phyloP scores from a whole-genome alignment of 2,113 vertebrate genomes.

The Ctenodactylus gundi region DNA sequence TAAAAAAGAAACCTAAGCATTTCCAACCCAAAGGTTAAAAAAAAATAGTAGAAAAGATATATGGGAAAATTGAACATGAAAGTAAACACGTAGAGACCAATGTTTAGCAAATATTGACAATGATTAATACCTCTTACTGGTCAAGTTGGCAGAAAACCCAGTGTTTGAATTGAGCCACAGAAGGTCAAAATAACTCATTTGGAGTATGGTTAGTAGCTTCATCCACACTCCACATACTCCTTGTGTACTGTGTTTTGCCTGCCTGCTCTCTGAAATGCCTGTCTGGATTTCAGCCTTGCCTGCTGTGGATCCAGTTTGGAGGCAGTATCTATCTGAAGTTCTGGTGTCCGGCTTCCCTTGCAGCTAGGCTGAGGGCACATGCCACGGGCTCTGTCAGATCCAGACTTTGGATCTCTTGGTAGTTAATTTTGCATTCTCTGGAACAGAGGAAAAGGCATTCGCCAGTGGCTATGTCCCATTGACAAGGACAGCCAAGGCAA shows the following conservation, averaged over 20 bases:
- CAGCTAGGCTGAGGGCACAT: not conserved
- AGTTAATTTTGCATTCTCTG: not conserved
- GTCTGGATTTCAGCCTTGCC: not conserved
- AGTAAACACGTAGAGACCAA: constrained; percentile 36
- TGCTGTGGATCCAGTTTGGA: not conserved
- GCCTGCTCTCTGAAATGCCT: not conserved
- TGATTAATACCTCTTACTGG: constrained; percentile 48
- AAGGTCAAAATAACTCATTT: not conserved
- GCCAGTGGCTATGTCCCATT: not conserved
- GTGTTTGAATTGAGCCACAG: constrained; percentile 42
- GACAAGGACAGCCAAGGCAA: not conserved
- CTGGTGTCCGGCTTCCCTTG: not conserved
- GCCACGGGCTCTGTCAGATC: not conserved
- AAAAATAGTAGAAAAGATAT: constrained; percentile 27
- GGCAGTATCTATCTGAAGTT: not conserved
- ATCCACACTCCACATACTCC: not conserved
- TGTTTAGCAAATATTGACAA: constrained; percentile 63
- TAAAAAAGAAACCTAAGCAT: not conserved
- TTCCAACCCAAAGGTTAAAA: constrained; percentile 29
- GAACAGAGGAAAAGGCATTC: not conserved
- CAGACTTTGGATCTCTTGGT: not conserved
- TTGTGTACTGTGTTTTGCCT: not conserved
- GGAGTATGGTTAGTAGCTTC: constrained; percentile 13
- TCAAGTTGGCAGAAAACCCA: constrained; percentile 39
- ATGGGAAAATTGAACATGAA: constrained; percentile 33